Base-by-base conservation (phyloP, 2,113 vertebrate genomes). In the Athene noctua region DNA sequence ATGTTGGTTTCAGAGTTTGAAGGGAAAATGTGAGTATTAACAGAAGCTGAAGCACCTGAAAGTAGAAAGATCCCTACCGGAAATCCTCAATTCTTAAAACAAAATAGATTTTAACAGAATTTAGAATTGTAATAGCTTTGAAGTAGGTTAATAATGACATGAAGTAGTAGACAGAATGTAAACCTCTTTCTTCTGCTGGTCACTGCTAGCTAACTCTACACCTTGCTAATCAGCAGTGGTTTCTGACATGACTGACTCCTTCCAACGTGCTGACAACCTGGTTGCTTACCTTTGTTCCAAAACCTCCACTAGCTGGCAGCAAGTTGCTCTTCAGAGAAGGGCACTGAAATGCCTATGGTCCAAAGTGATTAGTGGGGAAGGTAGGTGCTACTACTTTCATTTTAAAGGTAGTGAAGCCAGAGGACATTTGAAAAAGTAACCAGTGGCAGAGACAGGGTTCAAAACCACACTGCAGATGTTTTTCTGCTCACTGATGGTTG, bases 391-490 rank as follows among this genome's bases (percentile, higher is more conserved):
- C 34, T 49, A 30, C 9, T 23, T 87, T 44, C 9, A 26, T 61
- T 95, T 80, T 65, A 57, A 91, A 75, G 19, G 8, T 18, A 78
- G 17, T 20, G 36, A 88, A 95, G n/a, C 3, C 42, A 87, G 84
- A 70, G 21, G 19, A 58, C 11, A 20, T 13, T 71, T 71, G 40
- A 40, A 65, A 83, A 71, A 19, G 30, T 44, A 63, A n/a, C 27
- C 52, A 66, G 46, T 4, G 12, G 4, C 40, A 92, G 49, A 58
- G 9, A 25, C 6, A 25, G 34, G 44, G 15, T 57, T 87, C 19
- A 78, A 91, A 82, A 15, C 6, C 30, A 52, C 2, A 0, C 49
- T 36, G 10, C 6, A 26, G 1, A 0, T 0, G 0, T 51, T 65
- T 12, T 5, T 3, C 7, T 70, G 22, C n/a, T 75, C 20, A 25